Evolutionary conservation across 2,888 invertebrate species (phyloP), one percentile per base, ranked within the genome.

Genomic region (Seira sanloemensis): DNA sequence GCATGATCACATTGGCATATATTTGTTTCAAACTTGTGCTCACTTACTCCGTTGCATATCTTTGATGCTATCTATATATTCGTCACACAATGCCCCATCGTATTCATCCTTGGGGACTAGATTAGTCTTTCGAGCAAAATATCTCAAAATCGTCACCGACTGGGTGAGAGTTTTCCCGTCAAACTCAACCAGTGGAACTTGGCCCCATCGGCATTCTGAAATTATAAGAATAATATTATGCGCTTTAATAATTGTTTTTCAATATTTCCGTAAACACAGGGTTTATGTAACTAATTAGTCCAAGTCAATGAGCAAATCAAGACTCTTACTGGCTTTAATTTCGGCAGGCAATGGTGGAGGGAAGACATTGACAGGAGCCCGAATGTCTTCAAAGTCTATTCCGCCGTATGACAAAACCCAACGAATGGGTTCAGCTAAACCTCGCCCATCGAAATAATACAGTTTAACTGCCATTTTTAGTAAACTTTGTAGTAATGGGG

Each of bases 101-200:
- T 92, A 92, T 88, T 93, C 93, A 88, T 92, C 91, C 88, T 92
- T 91, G 12, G 93, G 93, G 18, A 91, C 91, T 76, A 94, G 91
- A 5, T 92, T 92, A 88, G 92, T 91, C 88, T 93, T 91, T 78
- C 91, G 91, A 0, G 93, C 93, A 81, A 94, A 90, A 90, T 92
- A 93, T 89, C 93, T 91, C 5, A 93, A 93, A 71, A 94, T 92
- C 12, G 93, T 93, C 88, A 92, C 92, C 85, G 93, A 93, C 88
- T 93, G 93, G 25, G 92, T 92, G 46, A 93, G 91, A 50, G 16
- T 50, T 75, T 91, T 91, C 86, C 92, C 92, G 12, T 93, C 94
- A 80, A 93, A 92, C 90, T 93, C 93, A 89, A 94, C 90, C 16
- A 93, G 92, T 0, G 94, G 94, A 62, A 93, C 67, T 72, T 71